These are phyloP conservation scores for Meandrusa payeni DNA, from an alignment of 2,888 invertebrate genomes.

Conservation along the genomic window DNA sequence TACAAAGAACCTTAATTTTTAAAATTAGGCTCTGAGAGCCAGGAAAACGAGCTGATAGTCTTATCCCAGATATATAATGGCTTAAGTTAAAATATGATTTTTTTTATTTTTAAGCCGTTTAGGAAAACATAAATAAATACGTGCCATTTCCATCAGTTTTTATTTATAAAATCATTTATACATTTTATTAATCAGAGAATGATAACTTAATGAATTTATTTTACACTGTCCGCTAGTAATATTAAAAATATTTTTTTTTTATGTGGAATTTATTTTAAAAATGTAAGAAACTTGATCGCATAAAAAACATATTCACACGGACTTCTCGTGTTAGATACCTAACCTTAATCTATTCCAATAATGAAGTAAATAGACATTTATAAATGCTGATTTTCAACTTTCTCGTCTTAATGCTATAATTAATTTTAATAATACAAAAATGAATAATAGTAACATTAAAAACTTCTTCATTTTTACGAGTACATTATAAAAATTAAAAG, in stretches of 20 bases:
- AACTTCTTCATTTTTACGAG: background rate
- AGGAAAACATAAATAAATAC: background rate
- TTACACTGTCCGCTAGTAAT: background rate
- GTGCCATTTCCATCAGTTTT: slow-evolving; percentile 7
- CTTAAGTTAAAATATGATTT: background rate
- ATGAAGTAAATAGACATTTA: background rate
- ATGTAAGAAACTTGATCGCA: background rate
- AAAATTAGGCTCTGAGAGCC: too few relatives aligned
- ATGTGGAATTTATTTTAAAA: background rate
- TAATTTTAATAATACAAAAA: background rate
- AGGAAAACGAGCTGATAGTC: too few relatives aligned
- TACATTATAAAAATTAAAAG: background rate
- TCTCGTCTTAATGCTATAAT: background rate
- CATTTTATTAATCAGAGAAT: background rate
- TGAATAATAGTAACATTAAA: background rate
- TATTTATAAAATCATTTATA: slow-evolving; percentile 16
- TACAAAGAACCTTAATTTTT: too few relatives aligned
- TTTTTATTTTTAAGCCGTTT: too few relatives aligned
- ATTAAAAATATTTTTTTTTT: too few relatives aligned
- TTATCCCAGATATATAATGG: too few relatives aligned
- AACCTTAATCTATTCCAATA: background rate
- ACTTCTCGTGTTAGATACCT: too few relatives aligned
- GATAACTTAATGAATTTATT: slow-evolving; percentile 1
- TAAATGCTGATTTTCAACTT: slow-evolving; percentile 4
- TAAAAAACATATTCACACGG: too few relatives aligned